Evolutionary conservation across 35 echinoderm and acorn worm genomes (phyloP), one percentile per base, ranked within the genome.

Genomic region (Acanthaster planci): DNA sequence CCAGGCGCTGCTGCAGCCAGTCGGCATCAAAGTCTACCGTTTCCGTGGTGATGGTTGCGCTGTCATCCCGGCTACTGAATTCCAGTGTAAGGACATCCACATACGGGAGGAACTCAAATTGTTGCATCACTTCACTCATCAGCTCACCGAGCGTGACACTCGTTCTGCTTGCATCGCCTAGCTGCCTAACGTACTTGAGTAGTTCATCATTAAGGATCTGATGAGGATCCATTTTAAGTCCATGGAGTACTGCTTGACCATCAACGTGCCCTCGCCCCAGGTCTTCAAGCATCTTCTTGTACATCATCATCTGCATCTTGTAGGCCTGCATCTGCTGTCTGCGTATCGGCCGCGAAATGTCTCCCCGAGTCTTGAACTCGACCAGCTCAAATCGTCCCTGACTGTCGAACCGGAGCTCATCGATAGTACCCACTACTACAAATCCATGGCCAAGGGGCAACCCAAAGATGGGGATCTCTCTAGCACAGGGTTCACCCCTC

Each of bases 311-410:
- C 81, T 97, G 94, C 37, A 97, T 57, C 50, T 85, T 86, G 67
- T 97, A 86, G 5, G 80, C 86, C 27, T 79, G 88, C 40, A 58
- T 86, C 82, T 97, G 94, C 16, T 90, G 86, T 82, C 34, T 47
- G 1, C 85, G 82, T 1, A 90, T 90, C 10, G 85, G 39, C 10
- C 55, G 81, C 57, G 82, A 88, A 26, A 85, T 42, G 14, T 82
- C 89, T n/a, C 82, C 84, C 68, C 90, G 89, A 0, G 94, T 92
- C 59, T 97, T 97, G 44, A 97, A 97, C 76, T 97, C 94, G 22
- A 92, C 83, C 5, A 97, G 9, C 75, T 92, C 86, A 22, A 97
- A 51, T 52, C 89, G 77, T 2, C 76, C 87, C 7, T 78, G 16
- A 47, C 78, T 87, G 37, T 82, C 92, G 76, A 87, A 92, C 51